A percentile compares a stretch with the other conserved stretches of the same genome.
Evolutionary conservation across 2,113 vertebrate genomes (phyloP).

Genomic region (Pelvicachromis taeniatus): DNA sequence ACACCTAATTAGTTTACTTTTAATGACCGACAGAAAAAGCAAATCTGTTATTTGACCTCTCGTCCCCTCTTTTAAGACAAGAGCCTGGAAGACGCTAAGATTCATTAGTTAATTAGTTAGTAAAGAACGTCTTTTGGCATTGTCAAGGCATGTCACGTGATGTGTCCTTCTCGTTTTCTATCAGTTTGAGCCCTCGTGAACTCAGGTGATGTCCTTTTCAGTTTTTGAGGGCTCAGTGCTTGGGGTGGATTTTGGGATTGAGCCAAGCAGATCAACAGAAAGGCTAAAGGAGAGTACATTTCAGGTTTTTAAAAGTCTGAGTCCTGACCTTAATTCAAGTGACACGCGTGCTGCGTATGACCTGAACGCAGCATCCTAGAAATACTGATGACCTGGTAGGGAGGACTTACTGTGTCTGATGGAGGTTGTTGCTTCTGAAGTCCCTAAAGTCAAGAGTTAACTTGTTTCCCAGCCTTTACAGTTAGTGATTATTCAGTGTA

Average conservation of each 20-base stretch:
- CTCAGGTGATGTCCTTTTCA: neutral
- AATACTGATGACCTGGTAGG: neutral
- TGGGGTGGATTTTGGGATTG: neutral
- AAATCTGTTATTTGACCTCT: neutral
- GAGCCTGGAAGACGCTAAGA: neutral
- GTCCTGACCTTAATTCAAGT: neutral
- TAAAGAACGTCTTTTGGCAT: neutral
- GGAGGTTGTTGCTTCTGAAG: neutral
- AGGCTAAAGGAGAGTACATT: neutral
- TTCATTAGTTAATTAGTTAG: neutral
- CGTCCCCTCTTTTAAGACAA: neutral
- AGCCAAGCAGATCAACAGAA: neutral
- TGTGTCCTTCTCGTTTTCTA: neutral
- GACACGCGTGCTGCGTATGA: neutral
- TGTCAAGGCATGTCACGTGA: accelerated
- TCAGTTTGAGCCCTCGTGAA: neutral
- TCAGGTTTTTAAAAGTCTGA: neutral
- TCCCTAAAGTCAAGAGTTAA: neutral
- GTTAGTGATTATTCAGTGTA: neutral
- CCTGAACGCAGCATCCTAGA: neutral
- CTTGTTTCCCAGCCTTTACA: neutral
- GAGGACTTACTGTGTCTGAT: neutral
- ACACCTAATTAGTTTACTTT: neutral
- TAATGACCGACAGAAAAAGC: neutral
- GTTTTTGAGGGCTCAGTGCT: neutral